Evolutionary conservation across 2,113 vertebrate genomes (phyloP).

Genomic region (Psittacara wagleri): DNA sequence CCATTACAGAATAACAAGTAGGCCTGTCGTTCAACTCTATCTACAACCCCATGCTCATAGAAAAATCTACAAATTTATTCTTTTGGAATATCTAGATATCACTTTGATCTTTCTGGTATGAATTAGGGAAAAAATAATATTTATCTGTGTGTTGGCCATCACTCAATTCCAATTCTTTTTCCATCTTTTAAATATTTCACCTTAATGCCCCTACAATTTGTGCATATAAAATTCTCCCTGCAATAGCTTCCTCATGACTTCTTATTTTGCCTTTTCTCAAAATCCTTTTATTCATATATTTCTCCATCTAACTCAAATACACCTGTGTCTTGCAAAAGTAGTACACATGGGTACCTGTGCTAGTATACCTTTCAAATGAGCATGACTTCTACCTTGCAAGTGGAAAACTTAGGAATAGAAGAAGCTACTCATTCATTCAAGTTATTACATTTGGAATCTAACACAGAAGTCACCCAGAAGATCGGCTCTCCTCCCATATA

Average conservation of each 20-base stretch:
- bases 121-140: background rate
- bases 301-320: background rate
- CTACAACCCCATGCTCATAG: rapidly evolving
- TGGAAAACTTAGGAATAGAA: background rate
- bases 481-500: background rate
- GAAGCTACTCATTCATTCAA: background rate
- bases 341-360: background rate
- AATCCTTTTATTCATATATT: background rate
- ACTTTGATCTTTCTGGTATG: background rate
- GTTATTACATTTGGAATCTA: background rate
- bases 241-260: background rate
- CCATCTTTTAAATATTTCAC: background rate
- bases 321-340: background rate
- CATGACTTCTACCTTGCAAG: background rate
- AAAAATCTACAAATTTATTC: background rate
- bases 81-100: background rate
- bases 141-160: background rate
- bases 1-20: background rate
- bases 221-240: background rate
- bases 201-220: background rate
- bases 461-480: background rate
- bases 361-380: background rate
- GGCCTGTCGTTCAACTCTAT: background rate
- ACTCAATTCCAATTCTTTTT: background rate
- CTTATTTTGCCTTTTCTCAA: background rate